Percentiles rank a stretch among this genome's conserved stretches.
phyloP scores from a whole-genome alignment of 2,888 invertebrate genomes.

The Drosophila limbata region DNA sequence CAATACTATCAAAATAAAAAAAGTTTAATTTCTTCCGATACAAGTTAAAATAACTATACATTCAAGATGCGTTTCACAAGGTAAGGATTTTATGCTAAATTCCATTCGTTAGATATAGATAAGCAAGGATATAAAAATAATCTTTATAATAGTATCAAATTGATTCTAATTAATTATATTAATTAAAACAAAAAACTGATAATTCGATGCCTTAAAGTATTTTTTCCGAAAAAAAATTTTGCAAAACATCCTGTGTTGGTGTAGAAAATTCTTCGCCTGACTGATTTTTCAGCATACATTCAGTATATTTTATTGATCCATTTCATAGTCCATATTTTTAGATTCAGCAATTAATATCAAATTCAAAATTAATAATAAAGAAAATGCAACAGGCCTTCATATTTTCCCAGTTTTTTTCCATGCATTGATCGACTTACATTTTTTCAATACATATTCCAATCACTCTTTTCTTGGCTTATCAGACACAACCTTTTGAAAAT shows the following conservation, averaged over 20 bases:
- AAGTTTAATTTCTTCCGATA: background rate
- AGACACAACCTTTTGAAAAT: conserved; percentile 53
- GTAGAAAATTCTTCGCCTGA: background rate
- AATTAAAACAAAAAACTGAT: background rate
- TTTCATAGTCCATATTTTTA: too few relatives aligned
- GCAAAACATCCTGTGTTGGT: too few relatives aligned
- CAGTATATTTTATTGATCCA: too few relatives aligned
- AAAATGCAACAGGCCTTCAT: background rate
- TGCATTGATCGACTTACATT: conserved; percentile 29
- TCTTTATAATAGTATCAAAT: too few relatives aligned
- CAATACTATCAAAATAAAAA: conserved; percentile 1
- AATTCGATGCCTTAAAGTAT: background rate
- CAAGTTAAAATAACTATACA: background rate
- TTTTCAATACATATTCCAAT: conserved; percentile 31
- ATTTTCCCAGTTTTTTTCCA: conserved; percentile 7
- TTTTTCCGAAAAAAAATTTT: background rate
- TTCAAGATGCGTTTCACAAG: conserved; percentile 76
- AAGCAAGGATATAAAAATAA: too few relatives aligned
- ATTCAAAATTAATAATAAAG: background rate
- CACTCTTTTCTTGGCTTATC: conserved; percentile 71
- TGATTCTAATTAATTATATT: background rate
- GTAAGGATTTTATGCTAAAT: conserved; percentile 46
- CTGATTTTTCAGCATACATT: too few relatives aligned
- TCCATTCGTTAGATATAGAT: background rate
- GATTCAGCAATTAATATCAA: too few relatives aligned